phyloP scores from a whole-genome alignment of 2,797 vertebrate species.

The Synaphobranchus kaupii region DNA sequence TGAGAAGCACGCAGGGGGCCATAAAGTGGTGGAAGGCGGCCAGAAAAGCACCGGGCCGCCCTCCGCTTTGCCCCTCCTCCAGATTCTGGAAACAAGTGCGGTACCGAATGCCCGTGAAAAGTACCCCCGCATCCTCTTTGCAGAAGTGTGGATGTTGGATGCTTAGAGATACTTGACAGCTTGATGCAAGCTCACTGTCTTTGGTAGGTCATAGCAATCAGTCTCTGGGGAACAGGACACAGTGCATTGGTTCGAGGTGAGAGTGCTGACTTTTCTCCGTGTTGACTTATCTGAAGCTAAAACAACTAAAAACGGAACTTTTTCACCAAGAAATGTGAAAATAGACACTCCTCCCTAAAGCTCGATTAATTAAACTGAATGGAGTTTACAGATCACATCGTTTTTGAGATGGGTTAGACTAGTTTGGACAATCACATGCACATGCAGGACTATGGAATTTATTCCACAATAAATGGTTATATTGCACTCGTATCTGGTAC shows the following conservation, averaged over 20 bases:
- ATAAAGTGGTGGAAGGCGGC: constrained; percentile 72
- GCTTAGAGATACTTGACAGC: not conserved
- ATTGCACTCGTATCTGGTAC: not conserved
- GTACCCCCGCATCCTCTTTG: not conserved
- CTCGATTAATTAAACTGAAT: not conserved
- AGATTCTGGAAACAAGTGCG: constrained; percentile 88
- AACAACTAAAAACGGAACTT: not conserved
- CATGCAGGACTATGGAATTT: not conserved
- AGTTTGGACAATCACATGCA: not conserved
- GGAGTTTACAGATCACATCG: not conserved
- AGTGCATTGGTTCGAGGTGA: not conserved
- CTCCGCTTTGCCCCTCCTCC: constrained; percentile 10
- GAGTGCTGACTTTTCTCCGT: not conserved
- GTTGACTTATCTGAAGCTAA: not conserved
- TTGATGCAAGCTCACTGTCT: not conserved
- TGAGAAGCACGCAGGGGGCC: constrained; percentile 81
- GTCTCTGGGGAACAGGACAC: not conserved
- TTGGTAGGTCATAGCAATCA: not conserved
- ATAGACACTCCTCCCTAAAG: not conserved
- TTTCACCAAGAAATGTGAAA: not conserved
- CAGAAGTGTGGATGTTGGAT: constrained; percentile 10
- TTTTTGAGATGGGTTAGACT: not conserved
- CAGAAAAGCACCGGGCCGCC: constrained; percentile 27
- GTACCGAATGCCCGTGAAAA: constrained; percentile 79
- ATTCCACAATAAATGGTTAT: not conserved